These are phyloP conservation scores for Busseola fusca DNA, from an alignment of 2,888 invertebrate genomes.

Conservation along the genomic window DNA sequence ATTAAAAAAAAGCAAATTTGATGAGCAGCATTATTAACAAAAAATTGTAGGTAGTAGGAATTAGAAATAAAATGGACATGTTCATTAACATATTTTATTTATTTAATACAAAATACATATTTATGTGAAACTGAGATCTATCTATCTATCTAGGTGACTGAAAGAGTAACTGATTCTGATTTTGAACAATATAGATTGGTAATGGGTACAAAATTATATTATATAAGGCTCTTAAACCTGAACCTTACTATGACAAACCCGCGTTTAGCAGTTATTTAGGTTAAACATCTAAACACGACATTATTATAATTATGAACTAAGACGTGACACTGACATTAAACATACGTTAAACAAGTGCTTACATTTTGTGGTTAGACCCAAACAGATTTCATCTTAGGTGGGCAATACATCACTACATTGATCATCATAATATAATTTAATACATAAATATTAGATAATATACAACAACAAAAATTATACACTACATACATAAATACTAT, in stretches of 20 bases:
- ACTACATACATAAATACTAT: conserved; percentile 40
- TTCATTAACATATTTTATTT: conserved; percentile 30
- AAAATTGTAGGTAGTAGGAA: not conserved
- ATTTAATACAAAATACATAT: conserved; percentile 39
- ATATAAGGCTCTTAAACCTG: not conserved
- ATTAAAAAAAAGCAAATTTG: too few species aligned
- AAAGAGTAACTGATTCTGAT: conserved; percentile 32
- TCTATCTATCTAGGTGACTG: conserved; percentile 45
- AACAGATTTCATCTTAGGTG: conserved; percentile 34
- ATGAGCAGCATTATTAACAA: not conserved
- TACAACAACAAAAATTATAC: conserved; percentile 38
- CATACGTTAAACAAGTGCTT: too few species aligned
- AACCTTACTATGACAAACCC: not conserved
- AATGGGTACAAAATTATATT: conserved; percentile 5
- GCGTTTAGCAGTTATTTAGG: too few species aligned
- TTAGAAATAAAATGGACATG: not conserved
- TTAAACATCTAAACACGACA: too few species aligned
- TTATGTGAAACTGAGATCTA: conserved; percentile 51
- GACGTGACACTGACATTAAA: too few species aligned
- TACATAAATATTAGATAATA: conserved; percentile 16
- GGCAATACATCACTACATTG: conserved; percentile 26
- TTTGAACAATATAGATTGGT: conserved; percentile 18
- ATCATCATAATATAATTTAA: conserved; percentile 29
- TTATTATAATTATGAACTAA: too few species aligned
- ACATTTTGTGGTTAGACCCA: too few species aligned